phyloP scores from a whole-genome alignment of 2,113 vertebrate species.

The Erythrocebus patas region DNA sequence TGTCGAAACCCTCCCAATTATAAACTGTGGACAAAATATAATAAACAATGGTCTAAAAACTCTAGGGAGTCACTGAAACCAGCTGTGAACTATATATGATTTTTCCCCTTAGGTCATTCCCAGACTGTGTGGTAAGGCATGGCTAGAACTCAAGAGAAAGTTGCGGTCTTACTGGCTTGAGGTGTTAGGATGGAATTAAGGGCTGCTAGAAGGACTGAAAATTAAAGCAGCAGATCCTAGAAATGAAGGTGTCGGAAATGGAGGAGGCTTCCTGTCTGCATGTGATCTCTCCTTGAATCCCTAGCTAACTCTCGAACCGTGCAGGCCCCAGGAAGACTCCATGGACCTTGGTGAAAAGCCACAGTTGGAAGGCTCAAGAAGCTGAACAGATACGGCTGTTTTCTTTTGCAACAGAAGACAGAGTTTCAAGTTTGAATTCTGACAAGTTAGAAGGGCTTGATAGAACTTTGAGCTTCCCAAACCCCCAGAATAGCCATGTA shows the following conservation, averaged over 20 bases:
- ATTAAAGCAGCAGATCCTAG: neutral
- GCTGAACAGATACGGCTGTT: neutral
- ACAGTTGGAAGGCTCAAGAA: neutral
- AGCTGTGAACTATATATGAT: neutral
- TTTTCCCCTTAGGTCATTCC: neutral
- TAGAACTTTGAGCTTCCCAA: neutral
- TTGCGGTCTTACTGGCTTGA: neutral
- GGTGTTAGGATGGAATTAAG: neutral
- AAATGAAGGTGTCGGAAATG: neutral
- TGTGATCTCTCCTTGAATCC: neutral
- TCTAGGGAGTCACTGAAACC: neutral
- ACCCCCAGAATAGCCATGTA: neutral
- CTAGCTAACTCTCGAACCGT: neutral
- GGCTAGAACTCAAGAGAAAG: neutral
- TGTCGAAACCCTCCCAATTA: neutral
- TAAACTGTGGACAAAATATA: neutral
- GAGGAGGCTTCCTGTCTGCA: neutral
- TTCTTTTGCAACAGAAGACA: neutral
- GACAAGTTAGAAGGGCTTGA: neutral
- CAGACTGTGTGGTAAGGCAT: neutral
- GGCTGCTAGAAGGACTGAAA: neutral
- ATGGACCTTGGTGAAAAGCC: neutral
- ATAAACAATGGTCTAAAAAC: neutral
- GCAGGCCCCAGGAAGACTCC: neutral
- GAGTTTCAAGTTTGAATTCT: neutral